Conservation (phyloP, 2,797 vertebrate species). For the Smutsia gigantea region DNA sequence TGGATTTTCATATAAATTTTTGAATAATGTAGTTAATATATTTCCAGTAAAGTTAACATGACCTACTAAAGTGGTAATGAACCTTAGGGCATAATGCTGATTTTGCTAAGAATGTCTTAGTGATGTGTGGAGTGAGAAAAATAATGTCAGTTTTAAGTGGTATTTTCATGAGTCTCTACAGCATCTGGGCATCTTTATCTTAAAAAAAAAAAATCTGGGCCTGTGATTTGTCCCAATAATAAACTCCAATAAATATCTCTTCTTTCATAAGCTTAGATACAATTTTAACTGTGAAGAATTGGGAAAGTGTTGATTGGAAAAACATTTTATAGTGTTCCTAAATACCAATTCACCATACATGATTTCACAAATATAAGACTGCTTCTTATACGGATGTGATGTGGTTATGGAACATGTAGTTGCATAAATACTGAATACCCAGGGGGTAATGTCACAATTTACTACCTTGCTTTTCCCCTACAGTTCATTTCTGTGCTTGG, state of each 20-base stretch:
- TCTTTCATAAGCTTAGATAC: constrained; percentile 29
- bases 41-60: constrained; percentile 54
- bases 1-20: constrained; percentile 64
- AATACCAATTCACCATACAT: not conserved
- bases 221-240: not conserved
- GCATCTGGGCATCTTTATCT: not conserved
- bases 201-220: not conserved
- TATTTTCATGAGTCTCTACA: not conserved
- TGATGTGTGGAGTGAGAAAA: not conserved
- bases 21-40: constrained; percentile 42
- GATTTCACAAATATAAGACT: not conserved
- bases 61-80: constrained; percentile 43
- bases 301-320: not conserved
- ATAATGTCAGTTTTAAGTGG: not conserved
- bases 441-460: constrained; percentile 38
- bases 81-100: not conserved
- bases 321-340: not conserved
- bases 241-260: not conserved
- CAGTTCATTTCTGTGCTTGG: constrained; percentile 55
- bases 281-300: not conserved
- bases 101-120: not conserved
- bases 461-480: constrained; percentile 42
- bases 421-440: constrained; percentile 11
- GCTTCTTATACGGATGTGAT: not conserved
- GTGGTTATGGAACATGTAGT: not conserved